A percentile compares a stretch with the other conserved stretches of the same genome.
These are phyloP conservation scores for Eclectus roratus DNA, from an alignment of 2,113 vertebrate genomes.

Conservation along the genomic window DNA sequence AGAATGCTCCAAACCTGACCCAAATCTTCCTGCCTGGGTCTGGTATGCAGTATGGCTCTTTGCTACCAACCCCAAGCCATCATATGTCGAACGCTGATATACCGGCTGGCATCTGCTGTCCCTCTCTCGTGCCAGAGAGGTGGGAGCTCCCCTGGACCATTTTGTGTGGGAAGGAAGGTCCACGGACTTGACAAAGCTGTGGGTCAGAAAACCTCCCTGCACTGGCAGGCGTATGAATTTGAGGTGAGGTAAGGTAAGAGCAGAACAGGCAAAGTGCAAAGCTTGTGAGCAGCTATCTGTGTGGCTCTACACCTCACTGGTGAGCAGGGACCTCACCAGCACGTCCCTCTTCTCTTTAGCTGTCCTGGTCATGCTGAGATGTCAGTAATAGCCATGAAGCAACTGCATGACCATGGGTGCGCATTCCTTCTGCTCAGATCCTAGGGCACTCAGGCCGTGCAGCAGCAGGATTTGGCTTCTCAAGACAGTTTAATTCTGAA, in stretches of 20 bases:
- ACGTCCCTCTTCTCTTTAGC: background rate
- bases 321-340: background rate
- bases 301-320: background rate
- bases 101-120: background rate
- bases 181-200: background rate
- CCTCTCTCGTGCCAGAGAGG: background rate
- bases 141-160: background rate
- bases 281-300: background rate
- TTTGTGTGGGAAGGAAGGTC: background rate
- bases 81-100: background rate
- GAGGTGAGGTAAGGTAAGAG: background rate
- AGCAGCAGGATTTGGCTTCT: background rate
- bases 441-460: accelerated
- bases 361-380: background rate
- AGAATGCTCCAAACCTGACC: background rate
- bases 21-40: background rate
- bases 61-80: background rate
- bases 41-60: background rate
- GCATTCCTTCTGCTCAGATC: background rate
- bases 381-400: background rate
- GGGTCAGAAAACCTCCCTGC: background rate
- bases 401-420: accelerated
- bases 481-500: background rate
- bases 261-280: background rate
- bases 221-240: background rate